Conservation (phyloP, 23 tunicate species). For the Ciona savignyi region DNA sequence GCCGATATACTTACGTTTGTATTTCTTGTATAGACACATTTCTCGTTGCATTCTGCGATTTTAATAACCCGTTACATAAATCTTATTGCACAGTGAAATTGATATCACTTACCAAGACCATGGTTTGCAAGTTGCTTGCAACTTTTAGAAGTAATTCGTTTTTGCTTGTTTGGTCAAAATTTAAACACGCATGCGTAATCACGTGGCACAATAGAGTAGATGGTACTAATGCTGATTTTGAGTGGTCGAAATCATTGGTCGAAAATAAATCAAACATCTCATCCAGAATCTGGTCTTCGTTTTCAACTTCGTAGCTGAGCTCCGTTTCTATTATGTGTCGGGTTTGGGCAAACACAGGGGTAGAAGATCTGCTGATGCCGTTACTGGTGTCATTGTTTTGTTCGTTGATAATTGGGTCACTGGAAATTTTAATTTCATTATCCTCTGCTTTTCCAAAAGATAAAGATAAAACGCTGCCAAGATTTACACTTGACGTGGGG, state of each 20-base stretch:
- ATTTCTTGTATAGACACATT: constrained; percentile 73
- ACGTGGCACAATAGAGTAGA: constrained; percentile 56
- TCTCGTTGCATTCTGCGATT: constrained; percentile 54
- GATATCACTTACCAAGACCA: constrained; percentile 52
- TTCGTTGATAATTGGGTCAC: not conserved
- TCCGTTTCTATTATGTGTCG: constrained; percentile 10
- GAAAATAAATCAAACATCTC: constrained; percentile 27
- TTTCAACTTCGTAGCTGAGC: constrained; percentile 24
- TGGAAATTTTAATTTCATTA: not conserved
- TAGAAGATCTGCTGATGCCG: not conserved
- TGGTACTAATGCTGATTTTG: constrained; percentile 30
- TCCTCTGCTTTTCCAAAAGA: not conserved
- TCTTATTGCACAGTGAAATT: not conserved
- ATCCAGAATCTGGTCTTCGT: constrained; percentile 39
- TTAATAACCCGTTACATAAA: not conserved
- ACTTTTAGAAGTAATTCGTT: constrained; percentile 49
- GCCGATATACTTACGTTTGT: constrained; percentile 59
- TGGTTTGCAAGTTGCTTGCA: constrained; percentile 61
- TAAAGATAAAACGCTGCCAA: constrained; percentile 21
- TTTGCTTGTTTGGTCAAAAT: constrained; percentile 35
- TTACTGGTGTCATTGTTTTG: not conserved
- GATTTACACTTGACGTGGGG: constrained; percentile 50
- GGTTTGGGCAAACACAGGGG: not conserved
- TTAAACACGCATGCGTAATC: constrained; percentile 65
- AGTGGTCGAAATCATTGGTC: not conserved